Evolutionary conservation across 2,797 vertebrate genomes (phyloP).

Genomic region (Phaenicophaeus curvirostris): DNA sequence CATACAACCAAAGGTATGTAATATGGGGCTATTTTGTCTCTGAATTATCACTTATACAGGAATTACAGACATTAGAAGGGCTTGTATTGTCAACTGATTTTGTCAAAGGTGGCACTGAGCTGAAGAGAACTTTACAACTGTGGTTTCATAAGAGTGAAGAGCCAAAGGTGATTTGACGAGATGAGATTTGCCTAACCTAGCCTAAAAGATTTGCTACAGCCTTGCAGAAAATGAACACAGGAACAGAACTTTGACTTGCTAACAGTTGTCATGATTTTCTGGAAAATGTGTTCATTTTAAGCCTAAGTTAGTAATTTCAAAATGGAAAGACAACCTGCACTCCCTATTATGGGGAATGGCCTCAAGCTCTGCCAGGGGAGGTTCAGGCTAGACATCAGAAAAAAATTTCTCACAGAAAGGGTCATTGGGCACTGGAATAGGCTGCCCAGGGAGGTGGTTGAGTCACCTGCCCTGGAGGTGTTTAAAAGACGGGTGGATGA

Average conservation of each 20-base stretch:
- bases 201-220: not conserved
- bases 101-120: not conserved
- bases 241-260: not conserved
- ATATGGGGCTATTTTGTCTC: not conserved
- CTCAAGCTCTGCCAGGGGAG: no score
- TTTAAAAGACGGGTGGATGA: no score
- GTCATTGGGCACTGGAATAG: no score
- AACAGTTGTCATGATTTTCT: not conserved
- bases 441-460: no score
- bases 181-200: not conserved
- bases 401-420: no score
- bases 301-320: not conserved
- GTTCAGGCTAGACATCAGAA: no score
- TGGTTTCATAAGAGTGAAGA: not conserved
- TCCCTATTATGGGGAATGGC: not conserved
- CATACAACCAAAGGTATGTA: not conserved
- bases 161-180: not conserved
- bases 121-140: not conserved
- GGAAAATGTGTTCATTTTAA: not conserved
- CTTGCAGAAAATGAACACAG: not conserved
- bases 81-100: not conserved
- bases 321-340: not conserved
- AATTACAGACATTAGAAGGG: not conserved
- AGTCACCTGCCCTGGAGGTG: no score
- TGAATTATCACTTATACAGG: not conserved